Evolutionary conservation across 2,797 vertebrate genomes (phyloP), one percentile per base, ranked within the genome.

Genomic region (Malurus splendens): DNA sequence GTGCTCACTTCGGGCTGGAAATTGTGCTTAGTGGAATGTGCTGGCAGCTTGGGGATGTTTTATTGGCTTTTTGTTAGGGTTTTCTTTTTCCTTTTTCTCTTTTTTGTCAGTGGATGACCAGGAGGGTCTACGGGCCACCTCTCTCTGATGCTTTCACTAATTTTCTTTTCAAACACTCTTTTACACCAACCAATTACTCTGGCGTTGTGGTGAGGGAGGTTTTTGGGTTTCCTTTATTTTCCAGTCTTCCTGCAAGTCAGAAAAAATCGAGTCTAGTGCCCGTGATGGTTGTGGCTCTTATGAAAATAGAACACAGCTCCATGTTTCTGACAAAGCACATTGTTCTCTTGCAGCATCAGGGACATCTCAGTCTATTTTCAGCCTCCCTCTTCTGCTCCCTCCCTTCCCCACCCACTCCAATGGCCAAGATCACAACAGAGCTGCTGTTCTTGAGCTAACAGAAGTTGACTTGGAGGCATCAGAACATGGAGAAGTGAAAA

Each of bases 1-100:
- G 32, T 68, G 75, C 13, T 94, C 89, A 95, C 91, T 93, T 70
- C 70, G 59, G 87, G 86, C 82, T 70, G 92, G 62, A 51, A 84
- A 89, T 92, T 79, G 65, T 62, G 51, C 65, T 84, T 83, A 87
- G 80, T 79, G 77, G 82, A 85, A 87, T 48, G 80, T 87, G 90
- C 84, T 93, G 90, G 88, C 86, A 72, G 62, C 80, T 66, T 77
- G 72, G 67, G 68, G 33, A 32, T 88, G 42, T 85, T 91, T 47
- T 90, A 85, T 66, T 70, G 84, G 45, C 6, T 86, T 94, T 78
- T 84, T 28, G 60, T 65, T 71, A 7, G 3, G 32, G 20, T 8
- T 12, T 64, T 50, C 30, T 54, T 32, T 30, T 33, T 3, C 12
- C 8, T 10, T 48, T 50, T 48, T 22, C 18, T 64, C 51, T 68